Evolutionary conservation across 2,797 vertebrate genomes (phyloP), one percentile per base, ranked within the genome.

Genomic region (Karalla daura): DNA sequence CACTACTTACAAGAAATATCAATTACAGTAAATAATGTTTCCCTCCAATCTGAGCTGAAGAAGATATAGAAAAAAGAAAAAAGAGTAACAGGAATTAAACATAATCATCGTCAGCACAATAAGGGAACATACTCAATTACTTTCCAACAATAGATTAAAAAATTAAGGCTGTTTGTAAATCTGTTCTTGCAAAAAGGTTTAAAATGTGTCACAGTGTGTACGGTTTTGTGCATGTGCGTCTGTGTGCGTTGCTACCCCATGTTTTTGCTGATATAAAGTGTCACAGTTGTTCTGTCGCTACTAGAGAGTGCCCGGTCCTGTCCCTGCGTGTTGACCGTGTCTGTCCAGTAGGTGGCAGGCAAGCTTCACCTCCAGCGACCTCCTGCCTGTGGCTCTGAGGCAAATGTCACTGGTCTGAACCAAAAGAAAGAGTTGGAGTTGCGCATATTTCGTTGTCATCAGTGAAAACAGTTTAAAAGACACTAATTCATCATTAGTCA

Each of bases 311-410:
- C 5, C 13, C 30, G 54, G 14, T 49, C 23, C 23, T 30, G 13
- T 61, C 14, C 54, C 4, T 9, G 39, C 80, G 72, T 50, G 62
- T 5, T 65, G 17, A 25, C 14, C 1, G 8, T 20, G 8, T 69
- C 2, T 80, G 43, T 52, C 88, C 92, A 91, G 74, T 79, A 91
- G 91, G 70, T 84, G 91, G 89, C 90, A 90, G 77, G 60, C 87
- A 10, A 61, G 88, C 32, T 84, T 83, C 51, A 87, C 64, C 36
- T 77, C 45, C 64, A 9, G 11, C n/a, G 14, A 52, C 40, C 17
- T 60, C 28, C 10, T 36, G 33, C 60, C 46, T 49, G 37, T 44
- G 9, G 20, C 23, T 50, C 45, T 35, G 36, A 14, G 52, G 20
- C 33, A 67, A 73, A 75, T 46, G 6, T 40, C 33, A 50, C n/a